Conservation (phyloP, 2,113 vertebrate species). For the Dromiciops gliroides region DNA sequence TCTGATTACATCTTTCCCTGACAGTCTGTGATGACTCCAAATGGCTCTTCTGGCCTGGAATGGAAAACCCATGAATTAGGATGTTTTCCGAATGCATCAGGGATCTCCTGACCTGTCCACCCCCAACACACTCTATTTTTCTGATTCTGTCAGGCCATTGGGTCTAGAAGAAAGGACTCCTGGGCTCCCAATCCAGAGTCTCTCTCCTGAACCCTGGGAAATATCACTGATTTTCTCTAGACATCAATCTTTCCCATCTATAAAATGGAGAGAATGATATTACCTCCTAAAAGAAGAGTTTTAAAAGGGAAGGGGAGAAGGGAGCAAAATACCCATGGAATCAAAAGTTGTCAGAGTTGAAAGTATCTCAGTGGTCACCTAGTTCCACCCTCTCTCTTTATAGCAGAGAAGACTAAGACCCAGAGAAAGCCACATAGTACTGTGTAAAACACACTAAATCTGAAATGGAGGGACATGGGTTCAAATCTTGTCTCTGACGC, state of each 20-base stretch:
- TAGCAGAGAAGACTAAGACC: not conserved
- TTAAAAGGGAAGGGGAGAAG: constrained; percentile 28
- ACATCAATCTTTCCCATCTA: constrained; percentile 6
- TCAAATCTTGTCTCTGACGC: not conserved
- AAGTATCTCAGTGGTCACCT: not conserved
- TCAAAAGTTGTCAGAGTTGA: not conserved
- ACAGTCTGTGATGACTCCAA: constrained; percentile 22
- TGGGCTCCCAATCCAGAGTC: not conserved
- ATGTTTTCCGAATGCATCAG: not conserved
- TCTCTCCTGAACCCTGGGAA: not conserved
- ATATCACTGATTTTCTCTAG: not conserved
- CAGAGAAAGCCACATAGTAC: not conserved
- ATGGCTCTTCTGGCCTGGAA: not conserved
- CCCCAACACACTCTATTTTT: not conserved
- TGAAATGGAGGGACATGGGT: not conserved
- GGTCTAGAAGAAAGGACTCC: not conserved
- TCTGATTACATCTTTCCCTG: constrained; percentile 61
- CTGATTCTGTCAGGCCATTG: constrained; percentile 9
- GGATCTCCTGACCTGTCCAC: not conserved
- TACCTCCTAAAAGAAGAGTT: not conserved
- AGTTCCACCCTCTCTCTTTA: not conserved
- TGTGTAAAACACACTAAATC: not conserved
- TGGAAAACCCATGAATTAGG: constrained; percentile 14
- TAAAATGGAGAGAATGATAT: not conserved
- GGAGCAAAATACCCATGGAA: not conserved